A percentile compares a stretch with the other conserved stretches of the same genome.
Conservation (phyloP, 2,797 vertebrate species). For the Artibeus lituratus region DNA sequence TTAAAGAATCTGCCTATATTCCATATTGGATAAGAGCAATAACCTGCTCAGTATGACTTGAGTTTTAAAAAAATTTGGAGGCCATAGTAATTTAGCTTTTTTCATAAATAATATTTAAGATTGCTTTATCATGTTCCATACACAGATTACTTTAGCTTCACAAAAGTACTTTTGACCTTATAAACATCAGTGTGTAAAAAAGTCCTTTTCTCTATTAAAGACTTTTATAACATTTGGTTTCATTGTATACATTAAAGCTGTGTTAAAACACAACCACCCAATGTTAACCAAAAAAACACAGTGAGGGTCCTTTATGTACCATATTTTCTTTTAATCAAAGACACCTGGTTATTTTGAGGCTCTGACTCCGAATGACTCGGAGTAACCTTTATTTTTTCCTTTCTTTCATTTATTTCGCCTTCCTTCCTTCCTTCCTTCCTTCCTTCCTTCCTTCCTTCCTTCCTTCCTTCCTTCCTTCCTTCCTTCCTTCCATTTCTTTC, state of each 20-base stretch:
- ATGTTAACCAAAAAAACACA: conserved; percentile 62
- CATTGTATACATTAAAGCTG: conserved; percentile 63
- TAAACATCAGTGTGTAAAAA: not conserved
- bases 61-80: conserved; percentile 65
- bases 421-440: not conserved
- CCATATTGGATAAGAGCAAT: conserved; percentile 44
- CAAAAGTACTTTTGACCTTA: conserved; percentile 45
- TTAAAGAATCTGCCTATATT: conserved; percentile 23
- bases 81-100: conserved; percentile 59
- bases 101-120: conserved; percentile 41
- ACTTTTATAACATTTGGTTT: conserved; percentile 49
- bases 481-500: no score
- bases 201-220: conserved; percentile 33
- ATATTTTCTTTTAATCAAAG: conserved; percentile 73
- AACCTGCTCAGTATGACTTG: conserved; percentile 60
- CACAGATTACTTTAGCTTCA: conserved; percentile 55
- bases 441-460: not conserved
- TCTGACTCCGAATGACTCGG: conserved; percentile 28
- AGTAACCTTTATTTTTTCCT: not conserved
- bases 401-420: accelerated
- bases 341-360: conserved; percentile 41
- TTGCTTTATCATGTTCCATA: conserved; percentile 44
- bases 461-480: not conserved
- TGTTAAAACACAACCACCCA: conserved; percentile 60
- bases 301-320: conserved; percentile 51